phyloP scores from a whole-genome alignment of 2,113 vertebrate species.

The human region DNA sequence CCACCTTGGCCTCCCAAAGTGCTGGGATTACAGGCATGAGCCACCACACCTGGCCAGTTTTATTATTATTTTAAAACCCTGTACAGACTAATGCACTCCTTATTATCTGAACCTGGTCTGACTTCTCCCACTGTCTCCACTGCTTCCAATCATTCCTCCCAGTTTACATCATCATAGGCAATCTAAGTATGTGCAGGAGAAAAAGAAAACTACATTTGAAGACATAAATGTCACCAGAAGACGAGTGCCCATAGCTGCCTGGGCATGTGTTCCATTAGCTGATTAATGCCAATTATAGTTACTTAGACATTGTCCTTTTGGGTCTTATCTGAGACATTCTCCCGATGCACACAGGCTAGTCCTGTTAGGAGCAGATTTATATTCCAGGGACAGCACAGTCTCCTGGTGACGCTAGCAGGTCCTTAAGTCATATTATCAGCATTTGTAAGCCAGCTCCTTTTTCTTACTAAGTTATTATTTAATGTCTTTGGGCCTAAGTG shows the following conservation, averaged over 20 bases:
- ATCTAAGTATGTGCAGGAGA: not conserved
- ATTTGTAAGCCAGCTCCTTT: not conserved
- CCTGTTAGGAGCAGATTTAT: not conserved
- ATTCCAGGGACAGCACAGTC: not conserved
- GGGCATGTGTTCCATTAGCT: too few species aligned
- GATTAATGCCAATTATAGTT: not conserved
- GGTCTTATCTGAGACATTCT: not conserved
- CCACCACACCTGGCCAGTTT: not conserved
- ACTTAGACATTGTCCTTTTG: not conserved
- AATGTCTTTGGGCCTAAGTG: not conserved
- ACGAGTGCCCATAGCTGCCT: not conserved
- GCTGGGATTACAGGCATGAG: too few species aligned
- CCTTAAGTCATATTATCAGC: not conserved
- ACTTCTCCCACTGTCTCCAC: not conserved
- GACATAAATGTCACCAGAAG: not conserved
- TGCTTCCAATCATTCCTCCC: not conserved
- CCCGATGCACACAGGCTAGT: not conserved
- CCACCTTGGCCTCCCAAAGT: too few species aligned
- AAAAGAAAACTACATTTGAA: not conserved
- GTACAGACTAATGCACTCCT: not conserved
- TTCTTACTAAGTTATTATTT: not conserved
- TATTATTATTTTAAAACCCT: conserved; percentile 45
- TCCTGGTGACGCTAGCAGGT: not conserved
- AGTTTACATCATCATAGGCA: not conserved
- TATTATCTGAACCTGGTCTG: conserved; percentile 22